These are phyloP conservation scores for Clarias gariepinus DNA, from an alignment of 2,113 vertebrate genomes.

Conservation along the genomic window DNA sequence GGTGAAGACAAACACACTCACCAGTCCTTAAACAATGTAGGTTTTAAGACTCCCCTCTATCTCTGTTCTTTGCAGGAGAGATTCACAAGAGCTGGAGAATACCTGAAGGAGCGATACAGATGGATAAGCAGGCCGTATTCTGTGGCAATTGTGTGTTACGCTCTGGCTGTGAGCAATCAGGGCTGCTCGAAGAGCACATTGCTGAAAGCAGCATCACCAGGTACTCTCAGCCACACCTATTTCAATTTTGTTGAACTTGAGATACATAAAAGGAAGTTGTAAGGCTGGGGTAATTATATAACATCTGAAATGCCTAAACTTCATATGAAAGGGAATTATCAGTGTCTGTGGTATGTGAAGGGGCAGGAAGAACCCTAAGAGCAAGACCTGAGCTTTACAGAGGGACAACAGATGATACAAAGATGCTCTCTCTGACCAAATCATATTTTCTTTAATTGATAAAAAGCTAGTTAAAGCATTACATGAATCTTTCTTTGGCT, in stretches of 20 bases:
- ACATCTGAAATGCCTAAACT: not conserved
- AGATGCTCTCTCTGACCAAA: not conserved
- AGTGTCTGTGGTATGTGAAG: not conserved
- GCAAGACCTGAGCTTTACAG: not conserved
- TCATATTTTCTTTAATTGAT: not conserved
- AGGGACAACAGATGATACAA: not conserved
- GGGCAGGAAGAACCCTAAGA: not conserved
- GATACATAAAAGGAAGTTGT: not conserved
- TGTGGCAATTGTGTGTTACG: slow-evolving; percentile 80
- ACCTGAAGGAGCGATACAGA: slow-evolving; percentile 63
- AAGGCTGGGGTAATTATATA: not conserved
- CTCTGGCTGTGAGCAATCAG: slow-evolving; percentile 68
- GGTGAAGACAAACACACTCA: not conserved
- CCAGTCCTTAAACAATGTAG: not conserved
- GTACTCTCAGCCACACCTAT: slow-evolving; percentile 40
- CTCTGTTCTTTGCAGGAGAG: slow-evolving; percentile 24
- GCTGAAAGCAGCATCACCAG: slow-evolving; percentile 59
- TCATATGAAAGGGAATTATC: not conserved
- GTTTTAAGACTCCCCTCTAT: not conserved
- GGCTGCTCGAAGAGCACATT: slow-evolving; percentile 29
- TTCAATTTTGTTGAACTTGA: not conserved
- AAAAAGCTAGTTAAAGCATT: not conserved
- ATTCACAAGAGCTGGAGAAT: slow-evolving; percentile 46
- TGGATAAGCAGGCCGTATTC: slow-evolving; percentile 75
- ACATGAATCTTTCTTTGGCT: not conserved